phyloP scores from a whole-genome alignment of 2,113 vertebrate genomes.

The Emydocephalus ijimae region DNA sequence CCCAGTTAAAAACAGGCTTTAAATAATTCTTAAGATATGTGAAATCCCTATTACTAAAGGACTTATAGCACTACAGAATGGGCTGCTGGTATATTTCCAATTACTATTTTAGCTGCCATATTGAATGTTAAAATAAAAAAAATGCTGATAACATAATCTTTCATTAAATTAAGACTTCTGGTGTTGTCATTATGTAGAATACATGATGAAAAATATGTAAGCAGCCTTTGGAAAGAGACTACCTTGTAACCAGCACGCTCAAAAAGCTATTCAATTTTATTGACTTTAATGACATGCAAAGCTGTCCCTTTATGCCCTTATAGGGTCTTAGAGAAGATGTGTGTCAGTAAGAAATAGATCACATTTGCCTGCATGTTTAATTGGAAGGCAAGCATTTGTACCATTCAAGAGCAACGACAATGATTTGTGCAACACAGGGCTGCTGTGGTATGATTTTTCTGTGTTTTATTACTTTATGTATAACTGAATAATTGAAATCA shows the following conservation, averaged over 20 bases:
- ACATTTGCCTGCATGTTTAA: constrained; percentile 39
- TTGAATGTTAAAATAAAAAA: constrained; percentile 37
- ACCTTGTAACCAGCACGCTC: constrained; percentile 21
- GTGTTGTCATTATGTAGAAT: constrained; percentile 10
- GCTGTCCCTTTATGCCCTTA: constrained; percentile 9
- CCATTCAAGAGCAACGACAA: background rate
- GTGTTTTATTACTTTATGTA: constrained; percentile 50
- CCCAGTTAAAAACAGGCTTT: background rate
- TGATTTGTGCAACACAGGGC: constrained; percentile 35
- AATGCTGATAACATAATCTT: constrained; percentile 26
- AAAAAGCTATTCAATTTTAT: constrained; percentile 28
- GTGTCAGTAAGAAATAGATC: constrained; percentile 49
- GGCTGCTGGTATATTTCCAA: constrained; percentile 14
- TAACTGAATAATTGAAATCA: constrained; percentile 55
- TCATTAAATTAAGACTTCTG: constrained; percentile 4
- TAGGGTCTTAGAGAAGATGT: constrained; percentile 27
- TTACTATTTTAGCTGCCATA: constrained; percentile 39
- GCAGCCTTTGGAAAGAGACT: constrained; percentile 31
- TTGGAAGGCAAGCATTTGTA: constrained; percentile 32
- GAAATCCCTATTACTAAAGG: background rate
- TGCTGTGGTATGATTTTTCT: constrained; percentile 25
- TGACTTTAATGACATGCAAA: constrained; percentile 42
- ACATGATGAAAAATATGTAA: constrained; percentile 23
- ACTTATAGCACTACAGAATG: background rate
- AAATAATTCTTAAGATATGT: background rate